Conservation (phyloP, 2,888 invertebrate genomes). For the Cheilosia vulpina region DNA sequence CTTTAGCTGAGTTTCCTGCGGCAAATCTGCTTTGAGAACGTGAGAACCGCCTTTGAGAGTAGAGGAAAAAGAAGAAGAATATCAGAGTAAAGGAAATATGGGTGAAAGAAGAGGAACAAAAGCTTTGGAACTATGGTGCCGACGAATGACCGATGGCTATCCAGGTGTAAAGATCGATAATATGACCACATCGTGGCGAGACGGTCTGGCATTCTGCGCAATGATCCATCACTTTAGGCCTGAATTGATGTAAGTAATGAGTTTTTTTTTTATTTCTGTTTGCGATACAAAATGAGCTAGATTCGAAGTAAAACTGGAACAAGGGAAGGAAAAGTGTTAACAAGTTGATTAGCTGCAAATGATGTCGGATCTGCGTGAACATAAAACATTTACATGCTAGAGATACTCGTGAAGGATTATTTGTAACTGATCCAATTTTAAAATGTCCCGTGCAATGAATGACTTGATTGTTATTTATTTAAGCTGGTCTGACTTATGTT, state of each 20-base stretch:
- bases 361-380: too few relatives aligned
- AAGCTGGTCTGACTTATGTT: too few relatives aligned
- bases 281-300: conserved; percentile 27
- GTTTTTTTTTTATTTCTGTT: conserved; percentile 6
- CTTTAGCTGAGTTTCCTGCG: conserved; percentile 10
- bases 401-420: too few relatives aligned
- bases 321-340: neutral
- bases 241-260: conserved; percentile 94
- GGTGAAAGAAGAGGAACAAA: conserved; percentile 94
- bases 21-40: conserved; percentile 48
- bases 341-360: neutral
- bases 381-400: too few relatives aligned
- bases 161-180: conserved; percentile 95
- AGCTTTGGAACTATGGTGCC: conserved; percentile 96
- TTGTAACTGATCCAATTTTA: too few relatives aligned
- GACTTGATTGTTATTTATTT: too few relatives aligned
- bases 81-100: conserved; percentile 84
- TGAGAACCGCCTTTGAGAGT: conserved; percentile 51
- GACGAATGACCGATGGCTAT: conserved; percentile 94
- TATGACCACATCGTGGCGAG: conserved; percentile 98
- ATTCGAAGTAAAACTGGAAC: conserved; percentile 41
- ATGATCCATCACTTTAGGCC: conserved; percentile 98
- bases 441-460: too few relatives aligned
- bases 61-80: conserved; percentile 14
- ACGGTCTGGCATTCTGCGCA: conserved; percentile 97